Conservation (phyloP, 30 jellyfish, hydroid and myxozoan genomes). For the Chironex yamaguchii region DNA sequence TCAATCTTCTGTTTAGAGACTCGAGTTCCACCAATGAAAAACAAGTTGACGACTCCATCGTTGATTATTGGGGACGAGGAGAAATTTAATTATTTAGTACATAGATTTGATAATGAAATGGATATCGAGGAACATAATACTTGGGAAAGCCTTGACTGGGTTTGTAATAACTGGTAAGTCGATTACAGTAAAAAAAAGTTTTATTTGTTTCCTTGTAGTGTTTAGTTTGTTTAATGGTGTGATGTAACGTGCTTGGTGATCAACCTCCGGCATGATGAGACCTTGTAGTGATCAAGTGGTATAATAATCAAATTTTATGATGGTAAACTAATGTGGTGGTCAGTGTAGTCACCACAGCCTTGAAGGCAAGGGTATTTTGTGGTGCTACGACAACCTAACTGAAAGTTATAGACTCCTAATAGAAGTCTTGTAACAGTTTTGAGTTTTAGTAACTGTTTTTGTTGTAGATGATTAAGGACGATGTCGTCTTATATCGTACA, state of each 20-base stretch:
- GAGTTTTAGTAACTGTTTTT: no score
- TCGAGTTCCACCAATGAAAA: constrained; percentile 76
- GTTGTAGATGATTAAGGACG: no score
- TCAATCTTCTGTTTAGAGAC: constrained; percentile 52
- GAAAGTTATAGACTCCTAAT: no score
- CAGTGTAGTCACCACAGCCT: neutral
- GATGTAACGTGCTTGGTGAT: no score
- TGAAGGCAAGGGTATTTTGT: no score
- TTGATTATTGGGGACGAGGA: constrained; percentile 75
- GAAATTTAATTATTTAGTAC: constrained; percentile 50
- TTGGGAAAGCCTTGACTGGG: constrained; percentile 91
- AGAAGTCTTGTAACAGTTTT: no score
- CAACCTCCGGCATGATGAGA: no score
- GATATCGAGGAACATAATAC: constrained; percentile 27
- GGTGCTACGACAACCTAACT: no score
- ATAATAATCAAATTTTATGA: neutral
- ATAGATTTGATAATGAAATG: constrained; percentile 66
- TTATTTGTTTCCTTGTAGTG: neutral
- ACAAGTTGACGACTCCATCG: constrained; percentile 49
- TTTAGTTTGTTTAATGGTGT: no score
- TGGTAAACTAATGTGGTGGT: neutral
- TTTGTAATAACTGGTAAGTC: constrained; percentile 83
- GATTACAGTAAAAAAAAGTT: neutral
- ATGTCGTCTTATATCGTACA: no score
- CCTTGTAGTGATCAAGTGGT: no score